Evolutionary conservation across 1,140 invertebrate genomes (phyloP).

Genomic region (Dysdera silvatica): DNA sequence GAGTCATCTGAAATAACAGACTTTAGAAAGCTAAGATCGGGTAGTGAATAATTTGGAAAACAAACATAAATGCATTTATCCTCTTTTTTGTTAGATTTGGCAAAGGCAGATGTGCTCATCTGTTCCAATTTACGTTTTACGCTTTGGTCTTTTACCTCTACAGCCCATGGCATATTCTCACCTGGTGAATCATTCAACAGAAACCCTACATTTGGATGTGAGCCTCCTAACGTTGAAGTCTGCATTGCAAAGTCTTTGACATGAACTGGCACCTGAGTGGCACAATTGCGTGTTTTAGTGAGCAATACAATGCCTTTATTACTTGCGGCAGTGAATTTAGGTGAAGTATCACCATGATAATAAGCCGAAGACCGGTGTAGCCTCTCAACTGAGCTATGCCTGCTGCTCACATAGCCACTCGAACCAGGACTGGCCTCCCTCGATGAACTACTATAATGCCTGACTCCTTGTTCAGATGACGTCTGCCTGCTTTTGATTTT

Average conservation of each 20-base stretch:
- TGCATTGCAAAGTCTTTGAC: slow-evolving; percentile 64
- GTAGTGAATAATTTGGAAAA: slow-evolving; percentile 84
- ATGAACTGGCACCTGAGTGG: slow-evolving; percentile 52
- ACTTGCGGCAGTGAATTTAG: not conserved
- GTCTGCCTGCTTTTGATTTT: slow-evolving; percentile 21
- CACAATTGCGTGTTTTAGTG: slow-evolving; percentile 39
- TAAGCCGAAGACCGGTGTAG: not conserved
- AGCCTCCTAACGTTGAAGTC: slow-evolving; percentile 42
- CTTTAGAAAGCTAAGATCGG: slow-evolving; percentile 71
- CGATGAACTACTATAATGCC: slow-evolving; percentile 9
- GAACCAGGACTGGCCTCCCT: slow-evolving; percentile 29
- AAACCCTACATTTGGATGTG: slow-evolving; percentile 17
- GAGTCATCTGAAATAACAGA: slow-evolving; percentile 30
- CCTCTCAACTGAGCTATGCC: slow-evolving; percentile 26
- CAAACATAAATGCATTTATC: slow-evolving; percentile 68
- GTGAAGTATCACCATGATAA: not conserved
- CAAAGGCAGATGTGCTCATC: no score
- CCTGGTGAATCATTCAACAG: slow-evolving; percentile 20
- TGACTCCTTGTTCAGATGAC: slow-evolving; percentile 19
- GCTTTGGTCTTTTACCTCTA: not conserved
- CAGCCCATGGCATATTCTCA: no score
- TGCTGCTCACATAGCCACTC: slow-evolving; percentile 28
- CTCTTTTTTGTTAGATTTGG: no score
- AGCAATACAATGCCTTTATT: slow-evolving; percentile 23
- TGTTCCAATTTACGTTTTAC: not conserved